Evolutionary conservation across 2,888 invertebrate species (phyloP).

Genomic region (Lymantria dispar): DNA sequence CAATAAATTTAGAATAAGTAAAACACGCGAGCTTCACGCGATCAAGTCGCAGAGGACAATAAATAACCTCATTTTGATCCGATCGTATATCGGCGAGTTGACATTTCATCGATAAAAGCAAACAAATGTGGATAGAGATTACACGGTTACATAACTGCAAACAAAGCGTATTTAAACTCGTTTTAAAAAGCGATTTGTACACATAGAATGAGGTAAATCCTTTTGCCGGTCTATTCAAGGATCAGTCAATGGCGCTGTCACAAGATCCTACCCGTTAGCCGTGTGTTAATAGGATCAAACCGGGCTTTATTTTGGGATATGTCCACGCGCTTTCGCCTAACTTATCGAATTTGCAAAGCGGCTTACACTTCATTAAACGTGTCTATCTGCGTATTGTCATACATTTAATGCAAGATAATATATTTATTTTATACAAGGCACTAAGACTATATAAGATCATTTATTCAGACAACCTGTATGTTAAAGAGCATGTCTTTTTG

Average conservation of each 20-base stretch:
- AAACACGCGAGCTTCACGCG: constrained; percentile 34
- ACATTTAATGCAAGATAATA: background rate
- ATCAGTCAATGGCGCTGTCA: constrained; percentile 60
- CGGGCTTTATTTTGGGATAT: constrained; percentile 75
- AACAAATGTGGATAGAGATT: constrained; percentile 43
- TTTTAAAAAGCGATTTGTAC: constrained; percentile 39
- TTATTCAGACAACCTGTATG: too few relatives aligned
- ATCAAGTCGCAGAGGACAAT: constrained; percentile 37
- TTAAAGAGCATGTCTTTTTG: too few relatives aligned
- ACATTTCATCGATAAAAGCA: constrained; percentile 47
- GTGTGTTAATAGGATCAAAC: constrained; percentile 80
- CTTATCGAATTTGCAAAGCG: constrained; percentile 80
- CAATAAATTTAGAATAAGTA: constrained; percentile 43
- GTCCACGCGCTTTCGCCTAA: constrained; percentile 79
- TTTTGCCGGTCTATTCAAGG: constrained; percentile 50
- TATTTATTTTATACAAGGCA: too few relatives aligned
- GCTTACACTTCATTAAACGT: constrained; percentile 78
- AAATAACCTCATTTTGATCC: constrained; percentile 45
- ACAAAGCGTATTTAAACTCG: constrained; percentile 14
- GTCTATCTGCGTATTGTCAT: constrained; percentile 7
- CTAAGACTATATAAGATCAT: too few relatives aligned
- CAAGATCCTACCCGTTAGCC: constrained; percentile 73
- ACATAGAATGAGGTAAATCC: constrained; percentile 43
- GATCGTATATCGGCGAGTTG: constrained; percentile 37
- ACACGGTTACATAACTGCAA: constrained; percentile 23